Percentiles rank a stretch among this genome's conserved stretches.
These are phyloP conservation scores for Cerceris ruficornis DNA, from an alignment of 2,888 invertebrate genomes.

Conservation along the genomic window DNA sequence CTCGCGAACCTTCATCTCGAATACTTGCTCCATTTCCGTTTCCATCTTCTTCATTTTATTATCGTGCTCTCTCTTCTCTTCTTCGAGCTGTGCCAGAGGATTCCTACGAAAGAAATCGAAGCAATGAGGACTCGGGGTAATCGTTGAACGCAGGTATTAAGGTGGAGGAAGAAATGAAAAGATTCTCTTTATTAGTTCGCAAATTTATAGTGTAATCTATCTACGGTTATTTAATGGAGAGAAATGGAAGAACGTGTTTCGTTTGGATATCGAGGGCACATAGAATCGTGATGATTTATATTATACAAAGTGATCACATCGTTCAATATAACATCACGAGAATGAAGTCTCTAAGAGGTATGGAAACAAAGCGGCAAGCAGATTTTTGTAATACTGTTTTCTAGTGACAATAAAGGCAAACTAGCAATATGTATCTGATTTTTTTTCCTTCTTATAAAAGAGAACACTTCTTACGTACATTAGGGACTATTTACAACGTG, in stretches of 20 bases:
- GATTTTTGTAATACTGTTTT: constrained; percentile 2
- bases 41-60: constrained; percentile 99
- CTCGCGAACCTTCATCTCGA: constrained; percentile 98
- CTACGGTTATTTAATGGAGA: too few species aligned
- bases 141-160: too few species aligned
- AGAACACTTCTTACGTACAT: constrained; percentile 8
- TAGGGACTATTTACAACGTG: constrained; percentile 32
- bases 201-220: too few species aligned
- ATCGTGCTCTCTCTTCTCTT: constrained; percentile 98
- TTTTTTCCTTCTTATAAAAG: neutral
- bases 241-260: too few species aligned
- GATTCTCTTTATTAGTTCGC: too few species aligned
- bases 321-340: neutral
- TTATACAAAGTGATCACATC: neutral
- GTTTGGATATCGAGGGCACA: too few species aligned
- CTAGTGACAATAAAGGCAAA: constrained; percentile 15
- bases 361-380: constrained; percentile 40
- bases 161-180: too few species aligned
- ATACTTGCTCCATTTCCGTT: constrained; percentile 99
- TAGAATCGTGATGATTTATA: too few species aligned
- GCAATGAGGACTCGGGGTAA: neutral
- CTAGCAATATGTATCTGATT: constrained; percentile 12
- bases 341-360: constrained; percentile 8
- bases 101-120: constrained; percentile 86
- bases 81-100: constrained; percentile 99